Conservation (phyloP, 2,113 vertebrate species). For the Entosphenus tridentatus region DNA sequence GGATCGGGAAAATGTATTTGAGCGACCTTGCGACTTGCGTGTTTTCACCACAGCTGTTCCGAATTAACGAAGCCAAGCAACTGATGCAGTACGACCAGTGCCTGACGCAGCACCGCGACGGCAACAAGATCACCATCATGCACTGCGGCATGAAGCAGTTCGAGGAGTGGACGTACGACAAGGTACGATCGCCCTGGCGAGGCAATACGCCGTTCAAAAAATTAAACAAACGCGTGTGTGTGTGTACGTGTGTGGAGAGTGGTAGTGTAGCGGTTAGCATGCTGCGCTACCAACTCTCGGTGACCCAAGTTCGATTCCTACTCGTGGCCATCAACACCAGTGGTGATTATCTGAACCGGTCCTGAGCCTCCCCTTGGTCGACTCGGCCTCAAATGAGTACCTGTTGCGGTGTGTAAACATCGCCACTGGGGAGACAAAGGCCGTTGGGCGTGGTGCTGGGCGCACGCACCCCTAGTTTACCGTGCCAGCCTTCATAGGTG, state of each 20-base stretch:
- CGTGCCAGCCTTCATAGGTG: too few species aligned
- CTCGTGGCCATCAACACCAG: neutral
- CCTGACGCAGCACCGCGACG: conserved; percentile 45
- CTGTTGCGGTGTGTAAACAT: too few species aligned
- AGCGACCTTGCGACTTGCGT: too few species aligned
- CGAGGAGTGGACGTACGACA: conserved; percentile 81
- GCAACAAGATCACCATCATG: conserved; percentile 48
- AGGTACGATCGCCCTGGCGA: conserved; percentile 33
- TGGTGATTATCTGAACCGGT: neutral
- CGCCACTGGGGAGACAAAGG: too few species aligned
- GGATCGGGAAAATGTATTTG: too few species aligned
- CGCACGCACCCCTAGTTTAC: too few species aligned
- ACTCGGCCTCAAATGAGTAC: too few species aligned
- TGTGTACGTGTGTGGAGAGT: neutral
- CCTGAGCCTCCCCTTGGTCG: too few species aligned
- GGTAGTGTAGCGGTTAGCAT: neutral
- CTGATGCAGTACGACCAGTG: conserved; percentile 96
- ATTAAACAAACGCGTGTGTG: neutral
- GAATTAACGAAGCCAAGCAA: conserved; percentile 86
- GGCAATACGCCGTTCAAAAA: neutral
- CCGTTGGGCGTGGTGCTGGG: too few species aligned
- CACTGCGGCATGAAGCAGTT: conserved; percentile 66
- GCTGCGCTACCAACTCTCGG: neutral
- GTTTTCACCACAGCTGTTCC: conserved; percentile 41
- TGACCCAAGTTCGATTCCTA: neutral